These are phyloP conservation scores for Mesoligia furuncula DNA, from an alignment of 2,888 invertebrate genomes.

Conservation along the genomic window DNA sequence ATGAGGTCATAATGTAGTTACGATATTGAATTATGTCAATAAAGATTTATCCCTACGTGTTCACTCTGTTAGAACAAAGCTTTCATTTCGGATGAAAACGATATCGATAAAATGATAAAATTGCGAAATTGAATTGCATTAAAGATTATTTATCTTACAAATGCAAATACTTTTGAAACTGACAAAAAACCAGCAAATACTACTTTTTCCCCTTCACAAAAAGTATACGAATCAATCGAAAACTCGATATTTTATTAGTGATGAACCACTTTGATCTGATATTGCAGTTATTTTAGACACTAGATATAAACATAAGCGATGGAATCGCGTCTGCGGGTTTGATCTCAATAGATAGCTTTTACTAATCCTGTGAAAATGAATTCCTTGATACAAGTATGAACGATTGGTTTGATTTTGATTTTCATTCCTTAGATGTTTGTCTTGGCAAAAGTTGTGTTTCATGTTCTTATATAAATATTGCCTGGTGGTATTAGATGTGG, in stretches of 20 bases:
- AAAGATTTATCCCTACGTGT: neutral
- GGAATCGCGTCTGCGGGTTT: constrained; percentile 18
- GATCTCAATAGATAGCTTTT: constrained; percentile 53
- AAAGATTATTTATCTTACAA: neutral
- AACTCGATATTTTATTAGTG: constrained; percentile 18
- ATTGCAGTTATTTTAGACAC: constrained; percentile 29
- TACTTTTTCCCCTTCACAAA: constrained; percentile 12
- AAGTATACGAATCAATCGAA: constrained; percentile 26
- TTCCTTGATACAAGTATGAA: constrained; percentile 32
- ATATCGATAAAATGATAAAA: neutral
- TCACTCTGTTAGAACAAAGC: neutral
- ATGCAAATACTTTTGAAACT: neutral
- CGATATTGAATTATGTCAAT: neutral
- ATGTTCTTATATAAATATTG: constrained; percentile 52
- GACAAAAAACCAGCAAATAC: neutral
- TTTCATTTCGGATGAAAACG: neutral
- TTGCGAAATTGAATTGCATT: neutral
- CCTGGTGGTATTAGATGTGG: neutral
- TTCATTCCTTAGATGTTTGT: constrained; percentile 28
- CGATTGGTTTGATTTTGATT: constrained; percentile 30
- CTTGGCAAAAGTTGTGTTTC: constrained; percentile 47
- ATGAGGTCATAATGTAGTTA: neutral
- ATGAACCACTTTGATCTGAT: constrained; percentile 44
- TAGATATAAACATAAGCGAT: constrained; percentile 30
- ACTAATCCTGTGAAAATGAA: constrained; percentile 35